Evolutionary conservation across 2,888 invertebrate species (phyloP).

Genomic region (Ornithoptera priamus): DNA sequence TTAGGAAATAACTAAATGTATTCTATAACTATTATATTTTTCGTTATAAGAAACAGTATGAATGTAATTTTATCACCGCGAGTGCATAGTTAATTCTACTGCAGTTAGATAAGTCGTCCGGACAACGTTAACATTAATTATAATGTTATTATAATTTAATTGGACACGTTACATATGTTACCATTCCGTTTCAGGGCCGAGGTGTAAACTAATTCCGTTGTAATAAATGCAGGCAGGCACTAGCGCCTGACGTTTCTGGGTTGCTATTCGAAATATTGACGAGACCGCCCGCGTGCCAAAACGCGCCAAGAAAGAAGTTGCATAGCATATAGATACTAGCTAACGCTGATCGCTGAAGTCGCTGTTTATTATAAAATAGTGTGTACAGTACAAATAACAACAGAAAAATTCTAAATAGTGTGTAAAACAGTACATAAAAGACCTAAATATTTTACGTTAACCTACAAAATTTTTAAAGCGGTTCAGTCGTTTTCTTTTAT

Average conservation of each 20-base stretch:
- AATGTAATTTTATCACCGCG: background rate
- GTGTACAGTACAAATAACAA: too few relatives aligned
- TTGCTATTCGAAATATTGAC: constrained; percentile 74
- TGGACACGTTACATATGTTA: constrained; percentile 24
- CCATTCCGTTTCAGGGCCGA: constrained; percentile 56
- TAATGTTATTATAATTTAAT: constrained; percentile 24
- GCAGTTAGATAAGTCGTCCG: constrained; percentile 6
- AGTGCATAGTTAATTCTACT: background rate
- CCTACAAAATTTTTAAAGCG: too few relatives aligned
- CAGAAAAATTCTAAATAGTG: too few relatives aligned
- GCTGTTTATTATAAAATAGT: too few relatives aligned
- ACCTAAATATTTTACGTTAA: too few relatives aligned
- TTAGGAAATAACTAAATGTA: too few relatives aligned
- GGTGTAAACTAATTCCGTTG: constrained; percentile 65
- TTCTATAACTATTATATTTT: too few relatives aligned
- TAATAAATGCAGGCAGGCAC: constrained; percentile 65
- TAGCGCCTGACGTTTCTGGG: constrained; percentile 70
- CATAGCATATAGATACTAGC: constrained; percentile 1
- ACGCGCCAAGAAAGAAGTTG: constrained; percentile 41
- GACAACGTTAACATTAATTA: constrained; percentile 24
- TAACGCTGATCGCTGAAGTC: background rate
- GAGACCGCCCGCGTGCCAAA: constrained; percentile 57
- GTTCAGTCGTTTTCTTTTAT: too few relatives aligned
- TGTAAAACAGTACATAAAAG: too few relatives aligned
- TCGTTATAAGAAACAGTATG: background rate